Conservation (phyloP, 2,888 invertebrate genomes). For the Myopa tessellatipennis region DNA sequence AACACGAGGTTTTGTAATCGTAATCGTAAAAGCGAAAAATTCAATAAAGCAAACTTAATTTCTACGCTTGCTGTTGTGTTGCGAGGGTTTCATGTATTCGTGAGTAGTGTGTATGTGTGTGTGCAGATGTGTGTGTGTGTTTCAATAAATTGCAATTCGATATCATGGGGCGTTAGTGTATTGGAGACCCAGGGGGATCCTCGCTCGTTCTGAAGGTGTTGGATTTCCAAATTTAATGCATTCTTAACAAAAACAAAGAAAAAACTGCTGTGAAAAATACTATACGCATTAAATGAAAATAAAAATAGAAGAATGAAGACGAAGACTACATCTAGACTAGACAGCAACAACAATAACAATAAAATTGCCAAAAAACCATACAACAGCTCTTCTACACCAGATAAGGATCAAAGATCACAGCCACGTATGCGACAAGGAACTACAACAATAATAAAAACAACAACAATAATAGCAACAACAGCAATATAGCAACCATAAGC, state of each 20-base stretch:
- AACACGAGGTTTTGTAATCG: conserved; percentile 18
- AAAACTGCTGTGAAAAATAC: too few species aligned
- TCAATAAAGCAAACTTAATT: conserved; percentile 13
- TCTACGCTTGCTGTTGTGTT: neutral
- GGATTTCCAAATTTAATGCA: conserved; percentile 2
- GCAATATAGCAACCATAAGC: neutral
- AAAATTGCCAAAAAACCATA: too few species aligned
- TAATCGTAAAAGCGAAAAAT: conserved; percentile 23
- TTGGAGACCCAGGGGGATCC: neutral
- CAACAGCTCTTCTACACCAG: neutral
- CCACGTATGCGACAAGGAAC: too few species aligned
- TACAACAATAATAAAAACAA: neutral
- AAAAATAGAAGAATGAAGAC: neutral
- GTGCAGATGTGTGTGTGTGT: neutral
- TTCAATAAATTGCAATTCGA: conserved; percentile 3
- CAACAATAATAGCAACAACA: neutral
- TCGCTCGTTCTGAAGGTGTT: neutral
- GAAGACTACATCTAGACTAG: too few species aligned
- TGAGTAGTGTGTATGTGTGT: neutral
- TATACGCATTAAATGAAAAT: neutral
- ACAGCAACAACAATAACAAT: neutral
- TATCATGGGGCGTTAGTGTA: neutral
- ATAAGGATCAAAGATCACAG: neutral
- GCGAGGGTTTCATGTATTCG: neutral
- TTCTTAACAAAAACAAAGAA: neutral